phyloP scores from a whole-genome alignment of 2,113 vertebrate genomes.

The Brachirus orientalis region DNA sequence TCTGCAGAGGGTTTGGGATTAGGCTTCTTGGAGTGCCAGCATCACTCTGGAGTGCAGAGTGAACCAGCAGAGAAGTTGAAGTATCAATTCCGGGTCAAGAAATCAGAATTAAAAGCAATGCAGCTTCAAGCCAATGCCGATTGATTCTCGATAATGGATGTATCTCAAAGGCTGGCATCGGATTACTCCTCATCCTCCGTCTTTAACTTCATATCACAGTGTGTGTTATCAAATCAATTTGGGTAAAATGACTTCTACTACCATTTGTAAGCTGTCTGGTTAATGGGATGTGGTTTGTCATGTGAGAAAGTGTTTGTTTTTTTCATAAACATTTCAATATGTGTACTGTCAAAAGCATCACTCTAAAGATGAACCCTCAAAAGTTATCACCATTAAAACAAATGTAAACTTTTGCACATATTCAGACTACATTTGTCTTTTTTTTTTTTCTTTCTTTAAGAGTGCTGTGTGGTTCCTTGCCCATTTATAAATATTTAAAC shows the following conservation, averaged over 20 bases:
- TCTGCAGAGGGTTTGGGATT: background rate
- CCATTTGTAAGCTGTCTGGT: too few relatives aligned
- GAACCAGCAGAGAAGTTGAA: slow-evolving; percentile 6
- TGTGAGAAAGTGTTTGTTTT: too few relatives aligned
- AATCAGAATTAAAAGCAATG: slow-evolving; percentile 31
- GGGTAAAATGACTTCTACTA: too few relatives aligned
- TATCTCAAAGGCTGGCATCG: slow-evolving; percentile 35
- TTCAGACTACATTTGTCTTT: slow-evolving; percentile 13
- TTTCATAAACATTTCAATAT: too few relatives aligned
- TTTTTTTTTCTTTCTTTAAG: slow-evolving; percentile 12
- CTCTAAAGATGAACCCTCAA: too few relatives aligned
- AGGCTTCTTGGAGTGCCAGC: too few relatives aligned
- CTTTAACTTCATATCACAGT: background rate
- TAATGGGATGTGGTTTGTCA: too few relatives aligned
- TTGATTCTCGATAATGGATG: slow-evolving; percentile 61
- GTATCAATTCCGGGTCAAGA: slow-evolving; percentile 12
- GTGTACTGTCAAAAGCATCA: too few relatives aligned
- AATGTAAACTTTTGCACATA: too few relatives aligned
- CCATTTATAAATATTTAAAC: slow-evolving; percentile 64
- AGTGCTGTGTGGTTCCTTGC: slow-evolving; percentile 20
- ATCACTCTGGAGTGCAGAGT: too few relatives aligned
- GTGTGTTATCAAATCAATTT: too few relatives aligned
- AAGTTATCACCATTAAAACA: too few relatives aligned
- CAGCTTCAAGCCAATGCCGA: slow-evolving; percentile 39
- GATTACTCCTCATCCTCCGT: slow-evolving; percentile 39